These are phyloP conservation scores for Frankliniella fusca DNA, from an alignment of 2,888 invertebrate species.

Conservation along the genomic window DNA sequence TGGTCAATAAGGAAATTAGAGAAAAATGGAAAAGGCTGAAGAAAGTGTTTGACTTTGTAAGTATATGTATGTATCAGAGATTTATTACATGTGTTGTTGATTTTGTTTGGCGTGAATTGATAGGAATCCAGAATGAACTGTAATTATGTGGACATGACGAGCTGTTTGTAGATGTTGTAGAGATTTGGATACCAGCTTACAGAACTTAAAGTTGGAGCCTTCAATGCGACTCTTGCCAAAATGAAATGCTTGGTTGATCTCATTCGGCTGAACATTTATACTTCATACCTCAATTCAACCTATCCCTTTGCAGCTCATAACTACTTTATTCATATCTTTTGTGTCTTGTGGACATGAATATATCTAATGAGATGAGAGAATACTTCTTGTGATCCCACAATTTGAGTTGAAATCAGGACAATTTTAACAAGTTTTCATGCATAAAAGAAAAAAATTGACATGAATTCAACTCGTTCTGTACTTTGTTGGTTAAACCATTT, in stretches of 20 bases:
- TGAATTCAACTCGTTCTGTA: not conserved
- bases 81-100: not conserved
- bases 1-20: too few species aligned
- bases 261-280: not conserved
- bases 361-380: too few species aligned
- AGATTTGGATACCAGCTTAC: not conserved
- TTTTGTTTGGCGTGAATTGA: not conserved
- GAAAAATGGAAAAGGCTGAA: conserved; percentile 11
- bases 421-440: not conserved
- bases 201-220: not conserved
- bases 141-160: not conserved
- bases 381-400: not conserved
- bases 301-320: not conserved
- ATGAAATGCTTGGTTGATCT: not conserved
- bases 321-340: too few species aligned
- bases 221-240: not conserved
- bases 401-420: not conserved
- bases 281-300: not conserved
- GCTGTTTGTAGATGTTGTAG: not conserved
- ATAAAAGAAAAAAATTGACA: not conserved
- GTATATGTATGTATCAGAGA: not conserved
- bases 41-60: not conserved
- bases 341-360: too few species aligned
- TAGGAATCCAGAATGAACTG: not conserved
- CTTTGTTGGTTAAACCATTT: not conserved